Base-by-base conservation (phyloP, 1,140 invertebrate genomes). In the Heterodera schachtii region DNA sequence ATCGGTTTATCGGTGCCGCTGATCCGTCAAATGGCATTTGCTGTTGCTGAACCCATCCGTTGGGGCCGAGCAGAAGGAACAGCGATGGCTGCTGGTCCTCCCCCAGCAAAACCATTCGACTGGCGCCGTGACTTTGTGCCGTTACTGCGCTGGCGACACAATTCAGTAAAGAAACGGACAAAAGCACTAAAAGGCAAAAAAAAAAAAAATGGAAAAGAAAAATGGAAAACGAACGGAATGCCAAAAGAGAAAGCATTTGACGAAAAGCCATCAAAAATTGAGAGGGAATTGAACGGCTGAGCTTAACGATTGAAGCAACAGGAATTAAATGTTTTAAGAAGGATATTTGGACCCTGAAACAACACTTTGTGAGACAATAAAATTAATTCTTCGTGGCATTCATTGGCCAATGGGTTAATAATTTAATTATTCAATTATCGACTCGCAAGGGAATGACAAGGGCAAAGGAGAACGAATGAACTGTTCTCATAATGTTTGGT, bases 41-140 rank as follows among this genome's bases (percentile, higher is more conserved):
- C 57, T 64, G 57, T 64, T 64, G 57, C 57, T 64, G 57, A 64
- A 64, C 57, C 57, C 57, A 64, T 64, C 57, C 57, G 57, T 64
- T 1, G 11, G 57, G 57, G 16, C 57, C 57, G 57, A 64, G 57
- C 57, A 64, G 57, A 5, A 64, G 16, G 57, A 64, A 64, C 16
- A 64, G 19, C 11, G 57, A 64, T 19, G 57, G 57, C 57, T 64
- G 57, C 16, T 64, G 57, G 4, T 64, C 57, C 57, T 64, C 57
- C 1, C 16, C 57, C 57, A 64, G 4, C 57, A 64, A 64, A 64
- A 64, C 57, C 57, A 64, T 64, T 64, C 13, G 57, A 16, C 57
- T 64, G 16, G 19, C 16, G 16, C 57, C 57, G 16, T 64, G 57
- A 19, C 57, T 11, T 64, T 64, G 57, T 64, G 57, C 0, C 57